Percentiles rank a stretch among this genome's conserved stretches.
phyloP scores from a whole-genome alignment of 2,888 invertebrate species.

The Geophilus truncorum region DNA sequence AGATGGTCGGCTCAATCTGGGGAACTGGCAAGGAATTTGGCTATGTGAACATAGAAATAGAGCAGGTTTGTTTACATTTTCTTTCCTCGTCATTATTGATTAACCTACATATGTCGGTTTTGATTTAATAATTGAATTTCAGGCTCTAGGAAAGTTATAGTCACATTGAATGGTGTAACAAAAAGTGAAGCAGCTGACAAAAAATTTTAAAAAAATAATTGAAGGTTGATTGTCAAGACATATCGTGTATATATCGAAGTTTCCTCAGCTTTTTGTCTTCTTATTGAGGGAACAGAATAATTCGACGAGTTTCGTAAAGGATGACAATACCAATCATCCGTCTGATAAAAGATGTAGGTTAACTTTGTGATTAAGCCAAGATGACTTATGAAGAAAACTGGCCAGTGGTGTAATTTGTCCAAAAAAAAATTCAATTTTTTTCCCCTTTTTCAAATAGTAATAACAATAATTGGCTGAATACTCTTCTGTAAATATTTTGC shows the following conservation, averaged over 20 bases:
- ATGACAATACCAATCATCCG: neutral
- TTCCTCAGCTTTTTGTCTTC: conserved; percentile 2
- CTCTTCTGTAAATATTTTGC: neutral
- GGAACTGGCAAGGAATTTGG: conserved; percentile 95
- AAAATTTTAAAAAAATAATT: neutral
- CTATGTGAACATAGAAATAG: conserved; percentile 96
- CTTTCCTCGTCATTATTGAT: neutral
- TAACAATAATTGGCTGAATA: neutral
- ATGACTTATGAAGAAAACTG: neutral
- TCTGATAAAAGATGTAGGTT: neutral
- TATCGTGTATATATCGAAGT: conserved; percentile 30
- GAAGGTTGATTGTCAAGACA: conserved; percentile 23
- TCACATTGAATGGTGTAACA: conserved; percentile 33
- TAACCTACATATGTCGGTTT: neutral
- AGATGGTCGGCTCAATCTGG: conserved; percentile 88
- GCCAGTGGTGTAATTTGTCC: neutral
- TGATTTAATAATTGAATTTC: neutral
- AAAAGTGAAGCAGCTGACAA: conserved; percentile 28
- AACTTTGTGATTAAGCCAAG: neutral
- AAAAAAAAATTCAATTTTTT: neutral
- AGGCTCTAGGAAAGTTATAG: conserved; percentile 34
- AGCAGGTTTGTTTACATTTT: conserved; percentile 52
- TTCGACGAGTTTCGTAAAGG: neutral
- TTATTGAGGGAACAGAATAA: neutral
- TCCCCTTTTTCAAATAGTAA: neutral